These are phyloP conservation scores for Bombus polaris DNA, from an alignment of 1,140 invertebrate species.

Conservation along the genomic window DNA sequence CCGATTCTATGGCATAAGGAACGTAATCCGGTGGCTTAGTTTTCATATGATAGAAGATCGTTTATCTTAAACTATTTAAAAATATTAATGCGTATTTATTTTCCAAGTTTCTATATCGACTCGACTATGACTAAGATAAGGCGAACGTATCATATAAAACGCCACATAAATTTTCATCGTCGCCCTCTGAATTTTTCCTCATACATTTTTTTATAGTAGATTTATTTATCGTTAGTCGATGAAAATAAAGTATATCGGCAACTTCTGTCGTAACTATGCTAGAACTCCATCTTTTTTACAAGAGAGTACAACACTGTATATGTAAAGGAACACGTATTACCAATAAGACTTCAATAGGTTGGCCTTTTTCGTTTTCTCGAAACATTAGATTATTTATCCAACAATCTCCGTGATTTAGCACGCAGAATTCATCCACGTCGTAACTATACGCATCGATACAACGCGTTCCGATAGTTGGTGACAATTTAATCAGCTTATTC, in stretches of 20 bases:
- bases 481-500: constrained; percentile 75
- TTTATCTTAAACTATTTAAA: no score
- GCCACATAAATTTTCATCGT: no score
- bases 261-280: no score
- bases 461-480: constrained; percentile 56
- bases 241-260: no score
- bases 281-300: no score
- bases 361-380: constrained; percentile 50
- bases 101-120: no score
- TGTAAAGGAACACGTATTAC: constrained; percentile 41
- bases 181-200: no score
- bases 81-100: no score
- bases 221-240: no score
- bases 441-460: constrained; percentile 72
- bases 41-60: background rate
- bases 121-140: no score
- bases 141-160: no score
- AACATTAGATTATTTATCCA: constrained; percentile 76
- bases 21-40: background rate
- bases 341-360: constrained; percentile 53
- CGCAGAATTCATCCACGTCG: constrained; percentile 66
- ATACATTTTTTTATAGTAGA: no score
- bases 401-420: constrained; percentile 76
- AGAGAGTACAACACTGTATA: background rate
- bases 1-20: background rate